These are phyloP conservation scores for Rhynchomys soricoides DNA, from an alignment of 2,113 vertebrate species.

Conservation along the genomic window DNA sequence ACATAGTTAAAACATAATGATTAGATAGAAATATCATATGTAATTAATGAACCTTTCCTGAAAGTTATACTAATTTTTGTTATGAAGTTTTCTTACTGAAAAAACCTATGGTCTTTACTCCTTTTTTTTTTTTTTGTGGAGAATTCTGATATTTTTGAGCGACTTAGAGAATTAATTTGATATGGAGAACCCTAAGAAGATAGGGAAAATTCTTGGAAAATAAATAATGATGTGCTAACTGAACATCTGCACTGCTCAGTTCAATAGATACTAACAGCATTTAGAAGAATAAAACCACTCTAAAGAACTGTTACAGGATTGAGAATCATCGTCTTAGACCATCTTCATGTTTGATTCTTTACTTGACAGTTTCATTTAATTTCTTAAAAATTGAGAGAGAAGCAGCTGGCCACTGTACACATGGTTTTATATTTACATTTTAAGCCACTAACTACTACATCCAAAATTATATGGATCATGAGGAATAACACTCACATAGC, in stretches of 20 bases:
- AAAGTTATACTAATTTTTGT: constrained; percentile 27
- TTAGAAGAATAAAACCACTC: constrained; percentile 27
- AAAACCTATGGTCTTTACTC: not conserved
- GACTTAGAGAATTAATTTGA: constrained; percentile 17
- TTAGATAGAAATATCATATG: not conserved
- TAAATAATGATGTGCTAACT: not conserved
- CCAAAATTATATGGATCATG: constrained; percentile 9
- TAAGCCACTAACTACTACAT: constrained; percentile 58
- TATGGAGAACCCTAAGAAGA: not conserved
- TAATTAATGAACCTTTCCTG: constrained; percentile 6
- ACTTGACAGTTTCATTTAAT: constrained; percentile 37
- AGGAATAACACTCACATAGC: constrained; percentile 36
- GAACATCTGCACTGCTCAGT: not conserved
- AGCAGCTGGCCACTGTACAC: constrained; percentile 22
- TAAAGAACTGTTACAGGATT: not conserved
- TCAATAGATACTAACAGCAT: not conserved
- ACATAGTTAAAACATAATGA: constrained; percentile 34
- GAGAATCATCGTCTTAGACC: constrained; percentile 34
- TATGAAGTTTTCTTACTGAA: constrained; percentile 12
- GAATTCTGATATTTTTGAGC: constrained; percentile 32
- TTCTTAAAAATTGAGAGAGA: constrained; percentile 44
- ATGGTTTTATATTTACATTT: constrained; percentile 30
- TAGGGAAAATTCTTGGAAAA: not conserved
- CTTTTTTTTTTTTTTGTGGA: constrained; percentile 24
- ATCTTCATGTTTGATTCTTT: constrained; percentile 40